Base-by-base conservation (phyloP, 2,888 invertebrate species). In the Congeria kusceri region DNA sequence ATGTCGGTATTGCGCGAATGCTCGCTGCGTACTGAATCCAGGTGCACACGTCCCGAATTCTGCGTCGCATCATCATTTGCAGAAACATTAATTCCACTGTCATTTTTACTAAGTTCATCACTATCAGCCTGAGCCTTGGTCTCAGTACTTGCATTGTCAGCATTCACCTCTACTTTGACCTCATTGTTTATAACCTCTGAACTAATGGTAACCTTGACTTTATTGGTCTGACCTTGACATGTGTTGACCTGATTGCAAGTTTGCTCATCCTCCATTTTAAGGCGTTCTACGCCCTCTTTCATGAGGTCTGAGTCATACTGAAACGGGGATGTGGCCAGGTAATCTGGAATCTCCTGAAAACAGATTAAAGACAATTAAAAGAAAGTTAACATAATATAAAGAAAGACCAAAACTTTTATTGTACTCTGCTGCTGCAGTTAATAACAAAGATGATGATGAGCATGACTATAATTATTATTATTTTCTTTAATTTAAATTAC, bases 311-410 rank as follows among this genome's bases (percentile, higher is more conserved):
- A 82, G 18, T 86, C 73, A 4, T 90, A 87, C 3, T 98, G 98
- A 87, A 99, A 96, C 18, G 99, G 99, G 4, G 98, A 98, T 27
- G 99, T 99, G 72, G 99, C 98, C 88, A 99, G 95, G 93, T 98
- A 97, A 47, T 96, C 96, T 1, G 98, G 97, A 88, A 94, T 86
- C 88, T 92, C 84, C 84, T 88, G 70, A 25, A 86, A 67, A 64
- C 7, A 28, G n/a, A 53, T 53, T 23, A 47, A 58, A 66, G 13
- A 39, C 3, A 39, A 15, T 39, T 39, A 15, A 39, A 39, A 13
- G 13, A 13, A 13, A 15, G 3, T 39, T 39, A 39, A 39, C 9
- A 39, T 15, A 39, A 11, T 39, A 39, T 7, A 39, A 1, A 13
- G 9, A 39, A 39, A 39, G 13, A 1, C 39, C 15, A 3, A 39